Evolutionary conservation across 2,797 vertebrate species (phyloP).

Genomic region (Apogon talboti): DNA sequence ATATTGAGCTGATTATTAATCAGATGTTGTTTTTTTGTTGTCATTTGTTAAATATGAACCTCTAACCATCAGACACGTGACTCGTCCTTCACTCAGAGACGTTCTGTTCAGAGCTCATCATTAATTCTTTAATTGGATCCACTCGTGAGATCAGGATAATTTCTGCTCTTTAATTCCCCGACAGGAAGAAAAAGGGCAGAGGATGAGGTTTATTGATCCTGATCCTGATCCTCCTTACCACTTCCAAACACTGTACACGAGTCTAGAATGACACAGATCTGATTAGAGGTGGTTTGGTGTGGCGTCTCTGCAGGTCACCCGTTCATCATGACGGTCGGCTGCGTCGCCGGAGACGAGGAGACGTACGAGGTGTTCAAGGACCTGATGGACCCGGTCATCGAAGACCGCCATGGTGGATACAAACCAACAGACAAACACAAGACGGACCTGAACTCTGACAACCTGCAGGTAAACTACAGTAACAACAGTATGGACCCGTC

Average conservation of each 20-base stretch:
- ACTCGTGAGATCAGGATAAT: slow-evolving; percentile 27
- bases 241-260: not conserved
- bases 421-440: slow-evolving; percentile 88
- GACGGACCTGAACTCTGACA: slow-evolving; percentile 88
- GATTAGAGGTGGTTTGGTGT: too few species aligned
- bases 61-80: not conserved
- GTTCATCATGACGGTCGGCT: slow-evolving; percentile 91
- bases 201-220: slow-evolving; percentile 4
- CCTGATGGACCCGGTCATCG: slow-evolving; percentile 86
- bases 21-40: too few species aligned
- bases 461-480: slow-evolving; percentile 82
- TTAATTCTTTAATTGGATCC: slow-evolving; percentile 62
- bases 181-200: not conserved
- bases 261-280: not conserved
- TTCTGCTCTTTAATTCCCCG: slow-evolving; percentile 45
- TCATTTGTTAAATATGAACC: too few species aligned
- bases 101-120: slow-evolving; percentile 9
- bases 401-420: slow-evolving; percentile 87
- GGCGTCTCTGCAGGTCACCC: slow-evolving; percentile 86
- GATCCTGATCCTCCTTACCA: slow-evolving; percentile 29
- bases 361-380: slow-evolving; percentile 86
- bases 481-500: too few species aligned
- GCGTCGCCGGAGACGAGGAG: slow-evolving; percentile 88
- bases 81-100: slow-evolving; percentile 13
- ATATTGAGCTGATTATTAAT: too few species aligned